Evolutionary conservation across 2,888 invertebrate species (phyloP).

Genomic region (Synanthedon vespiformis): DNA sequence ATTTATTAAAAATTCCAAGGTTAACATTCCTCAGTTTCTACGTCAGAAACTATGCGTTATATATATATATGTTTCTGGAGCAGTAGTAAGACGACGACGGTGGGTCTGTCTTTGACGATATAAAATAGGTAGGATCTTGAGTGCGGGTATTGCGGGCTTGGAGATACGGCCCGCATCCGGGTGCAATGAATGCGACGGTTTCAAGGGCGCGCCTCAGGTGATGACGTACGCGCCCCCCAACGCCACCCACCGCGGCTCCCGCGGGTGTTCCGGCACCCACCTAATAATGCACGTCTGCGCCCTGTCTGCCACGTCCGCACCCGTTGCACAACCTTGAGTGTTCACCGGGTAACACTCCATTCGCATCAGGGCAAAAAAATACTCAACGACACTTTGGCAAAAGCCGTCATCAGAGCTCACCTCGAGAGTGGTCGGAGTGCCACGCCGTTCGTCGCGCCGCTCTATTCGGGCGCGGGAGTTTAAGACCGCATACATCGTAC

Average conservation of each 20-base stretch:
- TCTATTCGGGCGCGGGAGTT: too few species aligned
- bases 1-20: too few species aligned
- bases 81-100: background rate
- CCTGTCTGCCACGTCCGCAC: slow-evolving; percentile 65
- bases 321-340: slow-evolving; percentile 62
- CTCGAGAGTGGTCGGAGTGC: too few species aligned
- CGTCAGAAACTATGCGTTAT: too few species aligned
- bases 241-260: slow-evolving; percentile 40
- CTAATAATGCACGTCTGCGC: slow-evolving; percentile 72
- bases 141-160: slow-evolving; percentile 42
- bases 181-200: slow-evolving; percentile 70
- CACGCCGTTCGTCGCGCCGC: too few species aligned
- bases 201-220: slow-evolving; percentile 71
- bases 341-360: slow-evolving; percentile 36
- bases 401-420: background rate
- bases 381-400: background rate
- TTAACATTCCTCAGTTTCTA: too few species aligned
- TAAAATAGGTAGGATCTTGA: slow-evolving; percentile 25
- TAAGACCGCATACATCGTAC: background rate
- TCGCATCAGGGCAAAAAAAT: slow-evolving; percentile 14
- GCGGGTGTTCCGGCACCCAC: slow-evolving; percentile 67
- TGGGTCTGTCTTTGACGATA: background rate
- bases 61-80: background rate
- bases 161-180: slow-evolving; percentile 64
- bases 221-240: slow-evolving; percentile 66